Conservation (phyloP, 2,797 vertebrate species). For the Peromyscus nudipes region DNA sequence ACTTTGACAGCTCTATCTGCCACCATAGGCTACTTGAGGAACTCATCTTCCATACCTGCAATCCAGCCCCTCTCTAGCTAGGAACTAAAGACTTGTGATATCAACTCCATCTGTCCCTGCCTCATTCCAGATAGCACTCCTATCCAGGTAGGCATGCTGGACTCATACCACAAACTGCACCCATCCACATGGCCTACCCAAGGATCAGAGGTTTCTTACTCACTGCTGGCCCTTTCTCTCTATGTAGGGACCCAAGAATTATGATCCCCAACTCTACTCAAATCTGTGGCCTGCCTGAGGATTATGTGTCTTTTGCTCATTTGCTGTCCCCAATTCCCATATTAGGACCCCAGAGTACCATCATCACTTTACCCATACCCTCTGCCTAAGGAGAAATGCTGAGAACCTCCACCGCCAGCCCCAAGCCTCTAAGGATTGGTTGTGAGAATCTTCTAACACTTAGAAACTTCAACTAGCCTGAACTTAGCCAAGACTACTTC, state of each 20-base stretch:
- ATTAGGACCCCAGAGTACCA: background rate
- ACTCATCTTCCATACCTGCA: background rate
- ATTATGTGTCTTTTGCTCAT: background rate
- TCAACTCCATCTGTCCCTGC: background rate
- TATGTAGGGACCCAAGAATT: background rate
- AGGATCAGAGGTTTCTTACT: background rate
- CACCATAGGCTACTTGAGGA: background rate
- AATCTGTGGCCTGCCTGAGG: background rate
- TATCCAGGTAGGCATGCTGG: background rate
- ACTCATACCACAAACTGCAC: background rate
- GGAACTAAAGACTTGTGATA: background rate
- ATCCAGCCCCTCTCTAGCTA: background rate
- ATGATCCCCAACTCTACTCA: background rate
- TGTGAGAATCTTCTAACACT: background rate
- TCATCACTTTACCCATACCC: background rate
- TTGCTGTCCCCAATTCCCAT: background rate
- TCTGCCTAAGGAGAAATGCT: background rate
- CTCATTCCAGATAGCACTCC: background rate
- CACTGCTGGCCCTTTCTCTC: background rate
- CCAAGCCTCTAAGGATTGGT: background rate
- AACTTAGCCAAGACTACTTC: background rate
- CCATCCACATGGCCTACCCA: background rate
- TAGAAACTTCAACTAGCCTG: background rate
- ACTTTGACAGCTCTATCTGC: background rate
- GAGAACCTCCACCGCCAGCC: background rate